These are phyloP conservation scores for Myanophis thanlyinensis DNA, from an alignment of 2,113 vertebrate species.

Conservation along the genomic window DNA sequence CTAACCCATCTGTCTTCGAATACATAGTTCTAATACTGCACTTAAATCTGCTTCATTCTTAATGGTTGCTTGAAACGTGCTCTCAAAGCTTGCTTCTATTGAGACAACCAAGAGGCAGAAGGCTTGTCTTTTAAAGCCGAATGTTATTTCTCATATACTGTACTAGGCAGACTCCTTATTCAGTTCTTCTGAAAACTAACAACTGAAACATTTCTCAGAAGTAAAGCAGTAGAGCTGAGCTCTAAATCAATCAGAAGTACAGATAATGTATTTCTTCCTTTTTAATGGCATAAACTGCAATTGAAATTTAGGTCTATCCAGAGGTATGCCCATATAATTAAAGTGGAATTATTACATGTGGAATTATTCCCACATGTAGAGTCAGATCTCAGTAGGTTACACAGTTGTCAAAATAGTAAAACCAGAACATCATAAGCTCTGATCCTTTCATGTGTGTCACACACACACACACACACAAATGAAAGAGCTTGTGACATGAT, in stretches of 20 bases:
- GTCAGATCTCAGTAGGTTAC: not conserved
- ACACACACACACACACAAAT: not conserved
- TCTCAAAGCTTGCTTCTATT: not conserved
- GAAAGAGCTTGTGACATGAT: not conserved
- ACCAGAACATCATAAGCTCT: not conserved
- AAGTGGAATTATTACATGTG: not conserved
- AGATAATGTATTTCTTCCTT: not conserved
- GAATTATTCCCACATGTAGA: not conserved
- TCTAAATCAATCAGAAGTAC: not conserved
- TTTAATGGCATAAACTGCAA: constrained; percentile 12
- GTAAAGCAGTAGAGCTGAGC: not conserved
- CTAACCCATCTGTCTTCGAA: not conserved
- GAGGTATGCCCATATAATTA: not conserved
- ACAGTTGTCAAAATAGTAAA: not conserved
- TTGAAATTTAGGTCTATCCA: not conserved
- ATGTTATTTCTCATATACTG: not conserved
- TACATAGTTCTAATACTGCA: not conserved
- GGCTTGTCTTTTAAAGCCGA: not conserved
- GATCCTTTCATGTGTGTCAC: not conserved
- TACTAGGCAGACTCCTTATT: not conserved
- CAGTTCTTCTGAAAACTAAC: not conserved
- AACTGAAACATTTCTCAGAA: not conserved
- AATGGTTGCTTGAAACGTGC: not conserved
- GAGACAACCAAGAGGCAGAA: not conserved
- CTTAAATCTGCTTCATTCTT: not conserved